phyloP scores from a whole-genome alignment of 2,113 vertebrate genomes.

The Grallaria varia region DNA sequence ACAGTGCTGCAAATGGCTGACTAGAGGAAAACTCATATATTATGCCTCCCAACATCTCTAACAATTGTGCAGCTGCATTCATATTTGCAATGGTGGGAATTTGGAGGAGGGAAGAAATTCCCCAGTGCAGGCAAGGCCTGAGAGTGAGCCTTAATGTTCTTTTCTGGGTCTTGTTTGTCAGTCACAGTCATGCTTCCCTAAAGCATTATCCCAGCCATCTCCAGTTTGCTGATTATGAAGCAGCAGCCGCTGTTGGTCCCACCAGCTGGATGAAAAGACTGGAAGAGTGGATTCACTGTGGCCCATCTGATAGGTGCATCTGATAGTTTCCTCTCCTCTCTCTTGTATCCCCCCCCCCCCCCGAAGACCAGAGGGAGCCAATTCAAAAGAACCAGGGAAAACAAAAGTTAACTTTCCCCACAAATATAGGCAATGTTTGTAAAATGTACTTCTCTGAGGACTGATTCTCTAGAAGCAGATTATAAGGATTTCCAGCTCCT shows the following conservation, averaged over 20 bases:
- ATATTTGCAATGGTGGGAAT: conserved; percentile 48
- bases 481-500: neutral
- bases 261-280: neutral
- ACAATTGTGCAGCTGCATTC: conserved; percentile 61
- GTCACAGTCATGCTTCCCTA: conserved; percentile 5
- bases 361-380: neutral
- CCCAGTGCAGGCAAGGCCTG: neutral
- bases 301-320: neutral
- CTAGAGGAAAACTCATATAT: conserved; percentile 57
- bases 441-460: neutral
- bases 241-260: neutral
- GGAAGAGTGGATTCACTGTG: neutral
- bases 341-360: no score
- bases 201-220: conserved; percentile 31
- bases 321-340: neutral
- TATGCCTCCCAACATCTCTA: conserved; percentile 42
- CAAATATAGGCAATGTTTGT: neutral
- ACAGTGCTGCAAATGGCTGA: conserved; percentile 56
- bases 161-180: conserved; percentile 41
- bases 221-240: neutral
- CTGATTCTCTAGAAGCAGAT: neutral
- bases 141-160: conserved; percentile 19
- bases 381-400: neutral
- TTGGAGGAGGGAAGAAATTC: conserved; percentile 43
- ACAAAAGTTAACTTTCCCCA: neutral